Conservation (phyloP, 2,888 invertebrate species). For the Liposcelis brunnea region DNA sequence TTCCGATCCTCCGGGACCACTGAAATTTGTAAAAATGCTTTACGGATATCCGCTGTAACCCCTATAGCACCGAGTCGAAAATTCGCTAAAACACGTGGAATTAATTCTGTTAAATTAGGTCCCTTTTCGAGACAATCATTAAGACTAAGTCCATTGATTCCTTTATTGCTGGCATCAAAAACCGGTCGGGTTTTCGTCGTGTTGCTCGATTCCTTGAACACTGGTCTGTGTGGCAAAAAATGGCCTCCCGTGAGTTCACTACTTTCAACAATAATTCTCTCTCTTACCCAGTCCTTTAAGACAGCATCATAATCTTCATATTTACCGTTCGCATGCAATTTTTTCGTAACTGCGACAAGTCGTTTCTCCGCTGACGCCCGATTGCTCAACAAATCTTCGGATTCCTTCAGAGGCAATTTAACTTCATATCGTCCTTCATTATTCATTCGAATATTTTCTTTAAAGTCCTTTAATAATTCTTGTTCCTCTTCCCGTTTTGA, state of each 20-base stretch:
- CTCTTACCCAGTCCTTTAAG: constrained; percentile 11
- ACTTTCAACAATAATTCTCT: constrained; percentile 11
- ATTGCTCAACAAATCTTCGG: background rate
- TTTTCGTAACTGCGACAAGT: background rate
- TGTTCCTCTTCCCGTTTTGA: background rate
- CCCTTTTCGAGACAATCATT: constrained; percentile 16
- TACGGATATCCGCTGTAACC: constrained; percentile 6
- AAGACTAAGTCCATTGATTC: constrained; percentile 12
- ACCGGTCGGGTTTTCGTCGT: constrained; percentile 18
- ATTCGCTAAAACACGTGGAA: constrained; percentile 11
- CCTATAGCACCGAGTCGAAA: constrained; percentile 12
- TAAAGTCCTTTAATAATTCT: background rate
- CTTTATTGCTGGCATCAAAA: constrained; percentile 17
- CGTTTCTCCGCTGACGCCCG: background rate
- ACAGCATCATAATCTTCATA: constrained; percentile 8
- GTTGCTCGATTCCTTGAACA: constrained; percentile 15
- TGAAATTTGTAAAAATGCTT: constrained; percentile 11
- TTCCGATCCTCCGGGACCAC: background rate
- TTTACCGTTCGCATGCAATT: background rate
- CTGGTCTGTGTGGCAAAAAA: constrained; percentile 17
- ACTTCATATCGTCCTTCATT: constrained; percentile 7
- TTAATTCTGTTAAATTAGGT: constrained; percentile 14
- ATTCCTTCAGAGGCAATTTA: background rate
- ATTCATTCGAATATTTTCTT: background rate
- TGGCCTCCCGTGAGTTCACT: constrained; percentile 9